phyloP scores from a whole-genome alignment of 1,140 invertebrate genomes.

The Chironomus striatipennis region DNA sequence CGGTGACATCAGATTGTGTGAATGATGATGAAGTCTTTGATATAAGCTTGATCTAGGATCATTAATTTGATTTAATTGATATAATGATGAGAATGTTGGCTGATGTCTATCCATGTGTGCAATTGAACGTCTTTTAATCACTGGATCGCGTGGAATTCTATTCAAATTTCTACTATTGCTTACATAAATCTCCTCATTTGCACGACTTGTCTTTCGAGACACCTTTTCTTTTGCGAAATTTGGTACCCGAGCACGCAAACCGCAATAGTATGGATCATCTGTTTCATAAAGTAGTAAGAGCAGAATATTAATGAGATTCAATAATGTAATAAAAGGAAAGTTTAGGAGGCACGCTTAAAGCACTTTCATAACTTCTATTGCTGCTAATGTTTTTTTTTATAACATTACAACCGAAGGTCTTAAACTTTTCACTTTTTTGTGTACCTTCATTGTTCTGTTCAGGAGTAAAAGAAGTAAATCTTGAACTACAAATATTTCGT shows the following conservation, averaged over 20 bases:
- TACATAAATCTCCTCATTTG: conserved; percentile 17
- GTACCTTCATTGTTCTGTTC: no score
- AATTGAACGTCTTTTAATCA: background rate
- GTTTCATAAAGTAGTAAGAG: background rate
- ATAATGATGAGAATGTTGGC: conserved; percentile 15
- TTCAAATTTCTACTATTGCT: conserved; percentile 1
- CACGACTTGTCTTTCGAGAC: background rate
- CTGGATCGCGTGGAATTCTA: background rate
- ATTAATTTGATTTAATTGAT: conserved; percentile 28
- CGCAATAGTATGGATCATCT: conserved; percentile 93
- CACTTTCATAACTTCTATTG: no score
- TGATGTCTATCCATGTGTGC: conserved; percentile 1
- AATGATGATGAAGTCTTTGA: conserved; percentile 31
- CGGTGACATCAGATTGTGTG: conserved; percentile 25
- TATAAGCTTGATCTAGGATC: conserved; percentile 29
- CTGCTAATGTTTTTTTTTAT: no score
- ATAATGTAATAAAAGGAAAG: no score
- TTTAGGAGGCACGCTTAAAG: no score
- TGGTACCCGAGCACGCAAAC: conserved; percentile 77
- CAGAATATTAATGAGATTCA: no score
- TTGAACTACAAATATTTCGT: background rate
- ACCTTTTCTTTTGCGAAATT: conserved; percentile 66
- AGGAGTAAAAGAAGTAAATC: no score
- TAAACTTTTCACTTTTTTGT: no score
- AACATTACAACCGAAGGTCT: no score